Evolutionary conservation across 2,888 invertebrate species (phyloP).

Genomic region (Coronaproctus castanopsis): DNA sequence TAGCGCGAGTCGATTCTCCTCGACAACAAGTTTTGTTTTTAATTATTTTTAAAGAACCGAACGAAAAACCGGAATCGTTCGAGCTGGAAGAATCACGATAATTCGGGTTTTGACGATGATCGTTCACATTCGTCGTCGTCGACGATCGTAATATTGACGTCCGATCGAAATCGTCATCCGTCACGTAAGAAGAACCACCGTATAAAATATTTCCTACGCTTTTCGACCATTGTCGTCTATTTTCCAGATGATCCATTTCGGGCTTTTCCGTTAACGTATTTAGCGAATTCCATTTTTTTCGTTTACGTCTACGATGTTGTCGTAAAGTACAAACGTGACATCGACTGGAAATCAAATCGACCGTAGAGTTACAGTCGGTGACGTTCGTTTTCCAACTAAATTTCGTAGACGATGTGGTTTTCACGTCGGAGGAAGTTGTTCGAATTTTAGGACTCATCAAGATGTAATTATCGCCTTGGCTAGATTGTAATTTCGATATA

Average conservation of each 20-base stretch:
- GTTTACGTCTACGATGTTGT: not conserved
- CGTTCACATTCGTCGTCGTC: not conserved
- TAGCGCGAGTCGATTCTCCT: not conserved
- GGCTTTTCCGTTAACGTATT: not conserved
- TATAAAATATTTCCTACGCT: not conserved
- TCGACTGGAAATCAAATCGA: not conserved
- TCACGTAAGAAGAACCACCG: no score
- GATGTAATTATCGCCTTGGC: not conserved
- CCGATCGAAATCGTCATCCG: constrained; percentile 6
- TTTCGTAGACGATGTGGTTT: no score
- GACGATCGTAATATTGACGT: not conserved
- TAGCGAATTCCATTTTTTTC: not conserved
- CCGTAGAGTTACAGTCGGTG: not conserved
- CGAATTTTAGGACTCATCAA: not conserved
- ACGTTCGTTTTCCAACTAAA: not conserved
- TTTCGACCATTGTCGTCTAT: not conserved
- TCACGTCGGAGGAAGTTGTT: no score
- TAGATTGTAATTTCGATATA: not conserved
- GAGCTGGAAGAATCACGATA: constrained; percentile 61
- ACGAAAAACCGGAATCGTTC: constrained; percentile 61
- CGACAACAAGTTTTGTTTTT: not conserved
- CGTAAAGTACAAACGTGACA: not conserved
- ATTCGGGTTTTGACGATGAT: constrained; percentile 3
- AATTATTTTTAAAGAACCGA: constrained; percentile 38
- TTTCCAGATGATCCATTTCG: not conserved